A percentile compares a stretch with the other conserved stretches of the same genome.
These are phyloP conservation scores for Bryconaethiops microstoma DNA, from an alignment of 2,797 vertebrate genomes.

Conservation along the genomic window DNA sequence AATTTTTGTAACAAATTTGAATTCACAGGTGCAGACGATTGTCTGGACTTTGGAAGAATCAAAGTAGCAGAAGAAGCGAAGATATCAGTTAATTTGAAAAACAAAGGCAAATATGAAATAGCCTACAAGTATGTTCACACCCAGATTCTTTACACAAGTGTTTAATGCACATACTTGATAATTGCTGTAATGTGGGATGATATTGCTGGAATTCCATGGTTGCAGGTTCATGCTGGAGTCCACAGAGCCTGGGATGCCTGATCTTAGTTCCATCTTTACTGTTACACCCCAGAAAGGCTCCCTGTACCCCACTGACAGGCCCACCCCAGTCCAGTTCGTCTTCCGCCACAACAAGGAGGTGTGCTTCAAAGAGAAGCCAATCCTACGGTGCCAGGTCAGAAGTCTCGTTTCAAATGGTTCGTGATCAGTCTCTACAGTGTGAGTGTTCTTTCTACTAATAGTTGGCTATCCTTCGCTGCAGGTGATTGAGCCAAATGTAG, in stretches of 20 bases:
- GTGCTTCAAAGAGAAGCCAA: slow-evolving; percentile 73
- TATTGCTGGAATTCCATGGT: background rate
- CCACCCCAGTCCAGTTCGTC: slow-evolving; percentile 73
- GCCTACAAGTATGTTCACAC: slow-evolving; percentile 80
- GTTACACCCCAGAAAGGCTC: slow-evolving; percentile 77
- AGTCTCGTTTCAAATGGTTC: background rate
- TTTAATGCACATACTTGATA: background rate
- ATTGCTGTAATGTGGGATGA: background rate
- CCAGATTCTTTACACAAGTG: slow-evolving; percentile 5
- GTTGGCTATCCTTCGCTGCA: slow-evolving; percentile 58
- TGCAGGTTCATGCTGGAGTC: slow-evolving; percentile 80
- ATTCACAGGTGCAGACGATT: slow-evolving; percentile 73
- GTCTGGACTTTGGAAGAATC: slow-evolving; percentile 84
- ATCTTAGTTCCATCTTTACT: slow-evolving; percentile 77
- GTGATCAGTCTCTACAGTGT: background rate
- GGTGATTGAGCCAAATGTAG: slow-evolving; percentile 83
- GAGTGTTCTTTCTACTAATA: background rate
- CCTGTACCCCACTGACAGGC: slow-evolving; percentile 70
- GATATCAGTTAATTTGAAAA: slow-evolving; percentile 82
- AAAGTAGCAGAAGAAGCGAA: slow-evolving; percentile 80
- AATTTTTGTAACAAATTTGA: background rate
- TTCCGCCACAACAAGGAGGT: slow-evolving; percentile 81
- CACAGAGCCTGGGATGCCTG: slow-evolving; percentile 50
- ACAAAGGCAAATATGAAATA: slow-evolving; percentile 87
- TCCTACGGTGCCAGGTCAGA: slow-evolving; percentile 85